A percentile compares a stretch with the other conserved stretches of the same genome.
Evolutionary conservation across 92 coral and sea anemone genomes (phyloP).

Genomic region (Palythoa grandis): DNA sequence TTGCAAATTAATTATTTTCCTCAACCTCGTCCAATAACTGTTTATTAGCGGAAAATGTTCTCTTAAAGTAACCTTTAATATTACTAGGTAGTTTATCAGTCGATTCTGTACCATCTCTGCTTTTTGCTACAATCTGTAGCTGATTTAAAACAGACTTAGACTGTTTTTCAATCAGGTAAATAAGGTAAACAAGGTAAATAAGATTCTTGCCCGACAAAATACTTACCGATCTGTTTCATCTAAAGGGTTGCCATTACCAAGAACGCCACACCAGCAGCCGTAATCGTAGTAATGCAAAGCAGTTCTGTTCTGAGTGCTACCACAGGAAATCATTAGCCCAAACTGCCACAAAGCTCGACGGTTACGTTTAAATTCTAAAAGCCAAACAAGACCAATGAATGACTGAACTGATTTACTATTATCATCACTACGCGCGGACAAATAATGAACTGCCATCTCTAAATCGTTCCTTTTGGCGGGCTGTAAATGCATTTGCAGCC

Average conservation of each 20-base stretch:
- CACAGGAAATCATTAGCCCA: constrained; percentile 25
- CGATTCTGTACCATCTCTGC: not conserved
- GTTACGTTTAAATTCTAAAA: not conserved
- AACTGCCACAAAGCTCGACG: constrained; percentile 29
- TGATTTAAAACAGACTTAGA: too few species aligned
- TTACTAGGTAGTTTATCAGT: too few species aligned
- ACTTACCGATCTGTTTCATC: constrained; percentile 36
- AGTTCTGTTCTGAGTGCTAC: constrained; percentile 25
- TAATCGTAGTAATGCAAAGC: constrained; percentile 24
- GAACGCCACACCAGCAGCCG: constrained; percentile 35
- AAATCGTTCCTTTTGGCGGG: too few species aligned
- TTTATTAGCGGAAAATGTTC: too few species aligned
- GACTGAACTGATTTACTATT: not conserved
- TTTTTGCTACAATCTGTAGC: not conserved
- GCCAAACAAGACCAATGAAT: not conserved
- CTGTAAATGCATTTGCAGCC: too few species aligned
- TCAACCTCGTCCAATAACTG: too few species aligned
- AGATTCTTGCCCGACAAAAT: not conserved
- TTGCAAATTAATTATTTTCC: too few species aligned
- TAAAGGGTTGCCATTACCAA: constrained; percentile 10
- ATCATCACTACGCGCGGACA: not conserved
- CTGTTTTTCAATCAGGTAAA: too few species aligned
- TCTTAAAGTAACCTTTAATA: too few species aligned
- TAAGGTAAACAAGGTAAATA: not conserved
- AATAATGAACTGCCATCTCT: too few species aligned